Evolutionary conservation across 2,113 vertebrate genomes (phyloP), one percentile per base, ranked within the genome.

Genomic region (Ploceus nigricollis): DNA sequence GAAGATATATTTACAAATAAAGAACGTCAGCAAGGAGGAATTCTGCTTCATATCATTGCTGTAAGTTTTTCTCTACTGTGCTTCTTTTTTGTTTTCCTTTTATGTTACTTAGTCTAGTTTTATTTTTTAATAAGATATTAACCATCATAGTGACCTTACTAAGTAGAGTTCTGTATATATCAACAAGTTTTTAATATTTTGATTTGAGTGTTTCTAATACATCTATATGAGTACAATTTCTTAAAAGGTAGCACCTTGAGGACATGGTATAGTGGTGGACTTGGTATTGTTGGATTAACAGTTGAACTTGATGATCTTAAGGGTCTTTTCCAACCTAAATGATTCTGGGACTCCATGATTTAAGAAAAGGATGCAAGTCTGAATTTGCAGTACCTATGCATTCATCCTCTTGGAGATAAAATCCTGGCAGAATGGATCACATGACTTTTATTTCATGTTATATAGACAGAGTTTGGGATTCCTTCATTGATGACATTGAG

Each of bases 41-140:
- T 99, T 91, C 91, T 99, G 85, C 98, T 99, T 96, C 99, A 99
- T 89, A 99, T 99, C 37, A 58, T 97, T 65, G 99, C 99, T 79
- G 99, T 99, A 98, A 99, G 99, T 98, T 92, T 65, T 87, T 25
- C 11, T 64, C 44, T 90, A 18, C 15, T 22, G 3, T 72, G 28
- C 39, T 79, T 91, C 2, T 5, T 75, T 92, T 84, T 61, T 69
- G 7, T 16, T 35, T 69, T 61, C 28, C 31, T 37, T 87, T 25
- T 37, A 31, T 47, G 21, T 31, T 68, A 22, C 25, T 75, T 31
- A 22, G 10, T 81, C 80, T 15, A 2, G 65, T 84, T 80, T 57
- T 57, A 9, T 11, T 44, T 37, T 24, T 27, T 56, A 69, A 11
- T 33, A 63, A 90, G 23, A 28, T 53, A 6, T 37, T 89, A 28